A percentile compares a stretch with the other conserved stretches of the same genome.
These are phyloP conservation scores for Astropecten irregularis DNA, from an alignment of 53 echinoderm and acorn worm species.

Conservation along the genomic window DNA sequence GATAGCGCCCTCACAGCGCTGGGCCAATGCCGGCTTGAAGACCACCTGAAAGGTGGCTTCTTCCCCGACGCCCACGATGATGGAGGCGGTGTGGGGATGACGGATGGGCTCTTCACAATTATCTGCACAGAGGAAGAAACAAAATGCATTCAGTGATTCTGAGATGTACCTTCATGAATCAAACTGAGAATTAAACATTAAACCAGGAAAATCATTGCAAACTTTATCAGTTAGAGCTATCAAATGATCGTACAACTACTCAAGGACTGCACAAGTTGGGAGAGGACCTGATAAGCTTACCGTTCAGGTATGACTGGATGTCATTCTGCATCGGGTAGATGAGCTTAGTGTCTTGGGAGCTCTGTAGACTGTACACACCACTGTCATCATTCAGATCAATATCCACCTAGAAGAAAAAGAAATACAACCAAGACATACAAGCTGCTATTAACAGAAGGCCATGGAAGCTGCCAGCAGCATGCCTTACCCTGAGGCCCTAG, in stretches of 20 bases:
- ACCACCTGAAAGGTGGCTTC: constrained; percentile 78
- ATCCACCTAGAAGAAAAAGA: constrained; percentile 68
- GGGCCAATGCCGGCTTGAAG: constrained; percentile 68
- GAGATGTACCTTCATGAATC: no score
- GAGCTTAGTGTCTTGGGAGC: constrained; percentile 79
- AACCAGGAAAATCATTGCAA: no score
- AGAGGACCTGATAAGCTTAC: no score
- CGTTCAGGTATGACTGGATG: constrained; percentile 48
- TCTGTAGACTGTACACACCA: constrained; percentile 75
- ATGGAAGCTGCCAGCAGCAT: no score
- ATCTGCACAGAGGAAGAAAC: constrained; percentile 65
- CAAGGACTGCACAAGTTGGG: no score
- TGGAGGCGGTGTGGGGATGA: constrained; percentile 90
- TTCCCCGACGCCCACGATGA: constrained; percentile 89
- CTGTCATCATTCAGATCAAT: constrained; percentile 81
- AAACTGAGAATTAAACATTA: no score
- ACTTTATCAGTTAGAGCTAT: no score
- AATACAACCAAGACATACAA: neutral
- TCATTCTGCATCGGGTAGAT: constrained; percentile 81
- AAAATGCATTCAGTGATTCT: no score
- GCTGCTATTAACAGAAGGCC: no score
- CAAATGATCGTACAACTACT: no score
- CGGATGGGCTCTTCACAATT: constrained; percentile 55
- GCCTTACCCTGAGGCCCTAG: no score
- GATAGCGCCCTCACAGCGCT: constrained; percentile 71